Evolutionary conservation across 2,888 invertebrate species (phyloP), one percentile per base, ranked within the genome.

Genomic region (Mayetiola destructor): DNA sequence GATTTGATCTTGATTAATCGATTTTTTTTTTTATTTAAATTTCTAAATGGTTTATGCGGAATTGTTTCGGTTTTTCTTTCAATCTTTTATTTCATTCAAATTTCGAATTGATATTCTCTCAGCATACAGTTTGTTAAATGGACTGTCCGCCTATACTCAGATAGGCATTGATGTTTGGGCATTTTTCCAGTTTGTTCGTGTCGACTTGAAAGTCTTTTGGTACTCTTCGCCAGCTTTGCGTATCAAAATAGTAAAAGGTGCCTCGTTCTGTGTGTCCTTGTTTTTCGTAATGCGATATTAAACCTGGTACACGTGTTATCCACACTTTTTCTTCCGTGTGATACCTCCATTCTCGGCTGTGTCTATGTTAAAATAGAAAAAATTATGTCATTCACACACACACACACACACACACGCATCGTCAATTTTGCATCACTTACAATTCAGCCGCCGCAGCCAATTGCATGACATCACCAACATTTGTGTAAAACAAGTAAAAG

Each of bases 401-500:
- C 35, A 12, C 14, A 10, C 14, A 40, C 6, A n/a, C 16, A 6
- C 40, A 16, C 6, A 40, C 6, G 6, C 18, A n/a, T 10, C 16
- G 16, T 40, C 40, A 10, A 10, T 35, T 55, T 20, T 8, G 14
- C 14, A 16, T 29, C 63, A 81, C 85, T 86, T 77, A 95, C 94
- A 96, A 77, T 81, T 96, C 96, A 62, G 86, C 85, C 67, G 97
- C 97, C 64, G 96, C 96, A 69, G 93, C 93, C 67, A 97, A 79
- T 79, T 99, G 99, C 77, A 97, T 82, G 66, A 93, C 86, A 78
- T 99, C 97, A 66, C 96, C 95, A 70, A 93, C 91, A 76, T 93
- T 96, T 77, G 94, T 96, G 78, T 99, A 99, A 79, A 97, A 99
- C 77, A 99, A 83, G 78, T 93, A 99, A 80, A 99, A 99, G 67